phyloP scores from a whole-genome alignment of 1,140 invertebrate species.

The Watersipora subatra region DNA sequence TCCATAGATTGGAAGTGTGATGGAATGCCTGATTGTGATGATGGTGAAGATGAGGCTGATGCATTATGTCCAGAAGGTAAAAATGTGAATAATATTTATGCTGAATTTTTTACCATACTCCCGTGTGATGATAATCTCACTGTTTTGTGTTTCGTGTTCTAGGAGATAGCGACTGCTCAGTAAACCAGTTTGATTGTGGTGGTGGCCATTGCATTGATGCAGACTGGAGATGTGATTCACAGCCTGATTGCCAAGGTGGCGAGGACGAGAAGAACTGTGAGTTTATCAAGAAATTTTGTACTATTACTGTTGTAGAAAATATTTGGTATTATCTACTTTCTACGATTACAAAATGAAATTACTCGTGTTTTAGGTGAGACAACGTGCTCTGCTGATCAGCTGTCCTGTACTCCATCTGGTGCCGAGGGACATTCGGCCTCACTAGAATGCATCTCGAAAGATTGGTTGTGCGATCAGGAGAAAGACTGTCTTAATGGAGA shows the following conservation, averaged over 20 bases:
- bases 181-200: conserved; percentile 27
- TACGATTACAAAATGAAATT: no score
- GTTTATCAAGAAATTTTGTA: no score
- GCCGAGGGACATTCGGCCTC: background rate
- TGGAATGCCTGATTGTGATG: conserved; percentile 39
- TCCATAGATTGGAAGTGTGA: conserved; percentile 62
- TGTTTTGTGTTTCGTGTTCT: conserved; percentile 9
- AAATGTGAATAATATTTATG: background rate
- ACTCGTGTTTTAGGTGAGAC: background rate
- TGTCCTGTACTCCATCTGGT: background rate
- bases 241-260: conserved; percentile 63
- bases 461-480: conserved; percentile 89
- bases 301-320: no score
- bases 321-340: no score
- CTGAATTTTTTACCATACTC: background rate
- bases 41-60: conserved; percentile 29
- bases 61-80: background rate
- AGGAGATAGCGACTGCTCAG: conserved; percentile 21
- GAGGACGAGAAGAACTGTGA: conserved; percentile 48
- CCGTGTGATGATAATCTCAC: background rate
- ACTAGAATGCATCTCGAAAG: conserved; percentile 65
- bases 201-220: conserved; percentile 75
- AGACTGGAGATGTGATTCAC: conserved; percentile 78
- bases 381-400: conserved; percentile 5
- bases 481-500: conserved; percentile 87